Percentiles rank a stretch among this genome's conserved stretches.
phyloP scores from a whole-genome alignment of 1,140 invertebrate genomes.

The Copidosoma floridanum region DNA sequence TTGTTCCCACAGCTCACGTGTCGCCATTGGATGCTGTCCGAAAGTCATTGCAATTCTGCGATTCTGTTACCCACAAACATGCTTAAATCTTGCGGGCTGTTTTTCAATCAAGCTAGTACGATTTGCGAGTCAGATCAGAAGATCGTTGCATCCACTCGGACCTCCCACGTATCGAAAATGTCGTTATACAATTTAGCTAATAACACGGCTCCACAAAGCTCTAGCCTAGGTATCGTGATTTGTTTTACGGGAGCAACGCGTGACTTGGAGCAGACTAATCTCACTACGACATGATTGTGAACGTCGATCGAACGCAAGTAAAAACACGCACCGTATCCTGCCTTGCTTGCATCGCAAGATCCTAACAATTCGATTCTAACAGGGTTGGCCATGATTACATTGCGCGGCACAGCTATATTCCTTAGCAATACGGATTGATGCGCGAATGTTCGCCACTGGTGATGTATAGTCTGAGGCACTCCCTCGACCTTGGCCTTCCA shows the following conservation, averaged over 20 bases:
- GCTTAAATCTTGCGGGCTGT: conserved; percentile 34
- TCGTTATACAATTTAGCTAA: background rate
- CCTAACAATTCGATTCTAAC: conserved; percentile 6
- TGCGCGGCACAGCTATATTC: background rate
- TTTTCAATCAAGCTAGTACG: background rate
- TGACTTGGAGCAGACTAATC: conserved; percentile 13
- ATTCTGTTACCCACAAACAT: conserved; percentile 48
- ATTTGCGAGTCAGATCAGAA: conserved; percentile 4
- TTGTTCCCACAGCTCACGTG: conserved; percentile 30
- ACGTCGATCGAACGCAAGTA: background rate
- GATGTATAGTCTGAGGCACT: conserved; percentile 7
- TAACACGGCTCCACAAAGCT: conserved; percentile 16
- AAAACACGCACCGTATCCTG: conserved; percentile 10
- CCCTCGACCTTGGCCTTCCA: conserved; percentile 10
- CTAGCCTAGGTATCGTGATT: conserved; percentile 2
- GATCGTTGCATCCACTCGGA: background rate
- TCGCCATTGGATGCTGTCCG: background rate
- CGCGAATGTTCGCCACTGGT: conserved; percentile 8
- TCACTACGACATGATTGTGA: background rate
- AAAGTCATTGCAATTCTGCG: conserved; percentile 10
- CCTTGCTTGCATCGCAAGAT: conserved; percentile 22
- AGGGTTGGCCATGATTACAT: background rate
- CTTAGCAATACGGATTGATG: background rate
- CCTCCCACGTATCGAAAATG: background rate
- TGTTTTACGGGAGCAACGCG: conserved; percentile 14